Evolutionary conservation across 2,113 vertebrate species (phyloP).

Genomic region (Geothlypis trichas): DNA sequence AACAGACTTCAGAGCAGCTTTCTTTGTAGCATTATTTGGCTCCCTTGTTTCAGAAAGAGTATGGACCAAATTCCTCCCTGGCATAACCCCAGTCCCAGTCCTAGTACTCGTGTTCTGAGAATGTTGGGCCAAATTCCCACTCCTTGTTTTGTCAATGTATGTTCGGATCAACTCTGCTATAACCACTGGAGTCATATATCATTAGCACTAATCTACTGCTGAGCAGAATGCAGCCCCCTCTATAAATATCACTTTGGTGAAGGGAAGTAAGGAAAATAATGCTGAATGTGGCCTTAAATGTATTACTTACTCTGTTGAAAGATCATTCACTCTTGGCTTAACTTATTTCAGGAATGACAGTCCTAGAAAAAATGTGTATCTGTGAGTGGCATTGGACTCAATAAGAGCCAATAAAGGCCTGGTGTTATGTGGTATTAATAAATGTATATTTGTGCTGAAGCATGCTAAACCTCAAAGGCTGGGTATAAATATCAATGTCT

Average conservation of each 20-base stretch:
- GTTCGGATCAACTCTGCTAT: not conserved
- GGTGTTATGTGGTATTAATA: not conserved
- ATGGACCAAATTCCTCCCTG: not conserved
- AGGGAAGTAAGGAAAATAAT: conserved; percentile 1
- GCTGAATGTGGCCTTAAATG: not conserved
- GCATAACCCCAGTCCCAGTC: not conserved
- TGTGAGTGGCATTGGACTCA: not conserved
- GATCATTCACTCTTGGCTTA: conserved; percentile 12
- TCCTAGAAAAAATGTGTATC: not conserved
- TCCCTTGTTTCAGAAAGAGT: not conserved
- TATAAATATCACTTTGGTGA: conserved; percentile 3
- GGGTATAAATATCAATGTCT: conserved; percentile 49
- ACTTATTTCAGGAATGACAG: conserved; percentile 4
- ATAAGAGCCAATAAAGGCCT: not conserved
- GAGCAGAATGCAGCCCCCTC: not conserved
- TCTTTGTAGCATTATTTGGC: not conserved
- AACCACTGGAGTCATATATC: not conserved
- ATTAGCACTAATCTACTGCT: not conserved
- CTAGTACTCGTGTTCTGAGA: not conserved
- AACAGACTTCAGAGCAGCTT: conserved; percentile 10
- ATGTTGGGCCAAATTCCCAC: not conserved
- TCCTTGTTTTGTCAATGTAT: not conserved
- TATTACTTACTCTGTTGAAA: not conserved
- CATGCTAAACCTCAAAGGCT: conserved; percentile 26
- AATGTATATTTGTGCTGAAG: conserved; percentile 44